Conservation (phyloP, 2,888 invertebrate genomes). For the Tenthredo amoena region DNA sequence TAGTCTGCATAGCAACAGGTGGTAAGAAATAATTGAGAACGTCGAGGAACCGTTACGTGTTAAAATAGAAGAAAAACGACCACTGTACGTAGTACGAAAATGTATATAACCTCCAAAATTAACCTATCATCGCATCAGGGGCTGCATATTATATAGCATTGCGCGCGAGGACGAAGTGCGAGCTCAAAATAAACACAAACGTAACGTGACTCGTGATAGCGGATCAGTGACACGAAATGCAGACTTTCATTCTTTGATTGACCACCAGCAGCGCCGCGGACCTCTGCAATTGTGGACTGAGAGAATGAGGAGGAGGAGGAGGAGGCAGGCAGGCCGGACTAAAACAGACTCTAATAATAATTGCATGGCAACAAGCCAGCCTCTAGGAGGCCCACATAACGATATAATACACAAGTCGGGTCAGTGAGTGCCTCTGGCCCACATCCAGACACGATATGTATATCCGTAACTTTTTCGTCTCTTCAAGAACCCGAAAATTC, state of each 20-base stretch:
- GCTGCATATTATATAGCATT: background rate
- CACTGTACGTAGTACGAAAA: background rate
- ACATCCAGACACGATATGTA: background rate
- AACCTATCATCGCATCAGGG: background rate
- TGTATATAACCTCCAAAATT: background rate
- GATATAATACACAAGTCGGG: slow-evolving; percentile 40
- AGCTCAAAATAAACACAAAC: background rate
- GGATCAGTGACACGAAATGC: background rate
- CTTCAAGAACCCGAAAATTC: background rate
- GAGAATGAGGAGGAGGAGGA: background rate
- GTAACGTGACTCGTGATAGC: background rate
- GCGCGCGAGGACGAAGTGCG: background rate
- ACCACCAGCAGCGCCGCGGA: slow-evolving; percentile 5
- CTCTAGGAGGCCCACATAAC: slow-evolving; percentile 38
- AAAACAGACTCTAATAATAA: slow-evolving; percentile 37
- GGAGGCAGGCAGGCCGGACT: background rate
- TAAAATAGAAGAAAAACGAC: background rate
- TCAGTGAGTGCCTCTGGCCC: slow-evolving; percentile 41
- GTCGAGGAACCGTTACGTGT: background rate
- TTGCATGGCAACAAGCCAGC: slow-evolving; percentile 44
- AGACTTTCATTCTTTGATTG: slow-evolving; percentile 27
- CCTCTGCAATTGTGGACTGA: background rate
- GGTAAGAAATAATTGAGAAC: background rate
- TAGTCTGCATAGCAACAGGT: slow-evolving; percentile 33
- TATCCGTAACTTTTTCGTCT: background rate